Conservation (phyloP, 2,113 vertebrate species). For the Caretta caretta region DNA sequence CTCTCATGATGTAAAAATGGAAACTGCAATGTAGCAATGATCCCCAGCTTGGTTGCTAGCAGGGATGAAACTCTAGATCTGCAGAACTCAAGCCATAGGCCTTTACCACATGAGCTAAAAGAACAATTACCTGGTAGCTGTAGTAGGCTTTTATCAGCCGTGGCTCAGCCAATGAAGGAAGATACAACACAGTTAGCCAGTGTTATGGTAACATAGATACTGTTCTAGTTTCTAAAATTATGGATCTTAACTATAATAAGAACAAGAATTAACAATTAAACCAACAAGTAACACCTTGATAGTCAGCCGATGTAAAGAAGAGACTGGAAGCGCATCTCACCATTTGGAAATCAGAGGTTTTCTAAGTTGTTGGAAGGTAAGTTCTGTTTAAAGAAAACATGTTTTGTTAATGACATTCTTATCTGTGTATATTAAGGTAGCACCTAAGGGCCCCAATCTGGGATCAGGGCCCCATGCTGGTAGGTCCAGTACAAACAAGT, state of each 20-base stretch:
- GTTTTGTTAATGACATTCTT: not conserved
- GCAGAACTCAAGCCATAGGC: not conserved
- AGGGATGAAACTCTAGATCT: not conserved
- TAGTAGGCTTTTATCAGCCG: not conserved
- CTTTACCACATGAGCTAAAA: not conserved
- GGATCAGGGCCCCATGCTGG: too few species aligned
- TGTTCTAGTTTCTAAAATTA: not conserved
- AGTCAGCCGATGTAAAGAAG: not conserved
- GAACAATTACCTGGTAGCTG: not conserved
- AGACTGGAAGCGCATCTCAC: not conserved
- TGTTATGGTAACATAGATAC: not conserved
- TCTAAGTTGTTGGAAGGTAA: not conserved
- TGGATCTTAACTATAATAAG: not conserved
- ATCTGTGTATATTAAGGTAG: too few species aligned
- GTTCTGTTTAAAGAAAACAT: not conserved
- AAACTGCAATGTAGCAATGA: not conserved
- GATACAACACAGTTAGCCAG: not conserved
- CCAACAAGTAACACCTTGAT: not conserved
- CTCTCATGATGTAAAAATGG: slow-evolving; percentile 1
- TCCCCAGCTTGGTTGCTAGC: not conserved
- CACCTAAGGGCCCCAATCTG: too few species aligned
- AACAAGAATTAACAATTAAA: not conserved
- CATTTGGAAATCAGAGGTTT: not conserved
- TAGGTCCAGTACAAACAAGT: too few species aligned
- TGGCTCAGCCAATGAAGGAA: not conserved